These are phyloP conservation scores for Scophthalmus maximus DNA, from an alignment of 2,113 vertebrate species.

Conservation along the genomic window DNA sequence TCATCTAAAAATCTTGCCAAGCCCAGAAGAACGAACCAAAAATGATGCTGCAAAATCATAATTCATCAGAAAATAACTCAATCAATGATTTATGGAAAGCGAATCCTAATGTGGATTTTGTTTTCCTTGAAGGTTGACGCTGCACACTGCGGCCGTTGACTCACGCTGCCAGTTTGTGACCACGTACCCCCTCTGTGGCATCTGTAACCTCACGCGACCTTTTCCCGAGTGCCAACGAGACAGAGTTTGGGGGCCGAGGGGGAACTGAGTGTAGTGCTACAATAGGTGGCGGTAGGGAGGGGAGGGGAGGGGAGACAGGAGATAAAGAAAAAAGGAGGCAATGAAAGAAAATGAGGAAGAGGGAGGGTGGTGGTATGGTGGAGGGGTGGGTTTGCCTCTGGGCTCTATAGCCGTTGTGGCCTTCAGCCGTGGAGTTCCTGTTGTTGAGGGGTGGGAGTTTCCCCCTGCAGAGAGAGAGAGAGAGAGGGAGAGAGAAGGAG, in stretches of 20 bases:
- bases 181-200: conserved; percentile 35
- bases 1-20: too few species aligned
- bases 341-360: conserved; percentile 41
- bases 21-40: too few species aligned
- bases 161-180: neutral
- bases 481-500: conserved; percentile 67
- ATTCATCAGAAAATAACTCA: neutral
- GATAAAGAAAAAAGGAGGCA: conserved; percentile 51
- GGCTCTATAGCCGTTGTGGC: conserved; percentile 46
- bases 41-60: too few species aligned
- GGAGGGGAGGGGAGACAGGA: conserved; percentile 21
- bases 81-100: neutral
- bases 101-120: conserved; percentile 8
- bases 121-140: neutral
- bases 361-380: neutral
- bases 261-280: neutral
- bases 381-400: conserved; percentile 21
- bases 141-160: neutral
- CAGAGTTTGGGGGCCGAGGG: neutral
- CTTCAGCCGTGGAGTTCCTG: conserved; percentile 77
- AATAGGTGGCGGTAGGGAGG: conserved; percentile 24
- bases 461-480: conserved; percentile 68
- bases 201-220: conserved; percentile 53
- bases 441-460: conserved; percentile 78
- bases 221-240: conserved; percentile 22